A percentile compares a stretch with the other conserved stretches of the same genome.
These are phyloP conservation scores for Daphoenositta chrysoptera DNA, from an alignment of 2,113 vertebrate genomes.

Conservation along the genomic window DNA sequence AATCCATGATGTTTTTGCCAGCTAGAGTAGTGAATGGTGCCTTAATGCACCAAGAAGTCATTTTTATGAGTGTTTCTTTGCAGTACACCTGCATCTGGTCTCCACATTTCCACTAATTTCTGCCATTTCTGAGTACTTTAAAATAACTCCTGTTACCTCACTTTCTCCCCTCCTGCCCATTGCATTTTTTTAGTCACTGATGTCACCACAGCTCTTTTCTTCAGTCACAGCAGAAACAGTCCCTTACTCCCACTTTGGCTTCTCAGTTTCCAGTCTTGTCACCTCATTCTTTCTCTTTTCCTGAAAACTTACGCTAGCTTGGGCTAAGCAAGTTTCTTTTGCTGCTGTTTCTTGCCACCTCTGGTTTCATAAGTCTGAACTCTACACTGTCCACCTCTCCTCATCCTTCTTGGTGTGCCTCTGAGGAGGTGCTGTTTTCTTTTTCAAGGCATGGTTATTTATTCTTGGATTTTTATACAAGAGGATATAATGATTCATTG, in stretches of 20 bases:
- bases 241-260: slow-evolving; percentile 3
- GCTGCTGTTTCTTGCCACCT: not conserved
- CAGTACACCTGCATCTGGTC: slow-evolving; percentile 56
- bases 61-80: slow-evolving; percentile 8
- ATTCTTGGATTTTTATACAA: not conserved
- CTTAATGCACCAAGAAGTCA: not conserved
- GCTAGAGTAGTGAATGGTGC: not conserved
- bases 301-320: not conserved
- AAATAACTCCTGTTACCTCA: slow-evolving; percentile 60
- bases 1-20: slow-evolving; percentile 3
- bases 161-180: slow-evolving; percentile 37
- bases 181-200: slow-evolving; percentile 33
- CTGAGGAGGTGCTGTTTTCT: not conserved
- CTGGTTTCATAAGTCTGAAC: not conserved
- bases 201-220: slow-evolving; percentile 24
- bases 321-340: not conserved
- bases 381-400: not conserved
- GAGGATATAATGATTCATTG: not conserved
- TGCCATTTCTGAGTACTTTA: slow-evolving; percentile 52
- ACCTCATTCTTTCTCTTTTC: slow-evolving; percentile 19
- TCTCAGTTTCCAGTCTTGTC: slow-evolving; percentile 16
- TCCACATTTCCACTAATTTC: slow-evolving; percentile 51
- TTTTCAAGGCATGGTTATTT: not conserved
- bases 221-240: not conserved
- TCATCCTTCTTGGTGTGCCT: not conserved